Conservation (phyloP, 2,113 vertebrate genomes). For the Aythya baeri region DNA sequence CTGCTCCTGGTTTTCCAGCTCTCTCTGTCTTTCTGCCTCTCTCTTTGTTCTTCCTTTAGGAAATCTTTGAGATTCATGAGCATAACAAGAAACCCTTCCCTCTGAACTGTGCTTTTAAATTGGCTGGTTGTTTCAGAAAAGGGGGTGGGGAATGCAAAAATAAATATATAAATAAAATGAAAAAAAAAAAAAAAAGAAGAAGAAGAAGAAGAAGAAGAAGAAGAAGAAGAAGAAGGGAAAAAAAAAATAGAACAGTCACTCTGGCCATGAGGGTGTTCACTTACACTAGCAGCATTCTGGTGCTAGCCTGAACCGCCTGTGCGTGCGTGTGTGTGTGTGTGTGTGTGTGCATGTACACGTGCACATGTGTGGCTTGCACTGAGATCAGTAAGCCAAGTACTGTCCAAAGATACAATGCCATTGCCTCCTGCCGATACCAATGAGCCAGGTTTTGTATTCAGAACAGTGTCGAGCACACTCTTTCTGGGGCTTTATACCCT, state of each 20-base stretch:
- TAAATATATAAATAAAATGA: background rate
- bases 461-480: fast-evolving
- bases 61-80: conserved; percentile 63
- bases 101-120: conserved; percentile 48
- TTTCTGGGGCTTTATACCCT: background rate
- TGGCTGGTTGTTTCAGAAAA: conserved; percentile 9
- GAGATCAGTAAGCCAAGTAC: background rate
- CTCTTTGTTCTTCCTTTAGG: conserved; percentile 60
- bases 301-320: background rate
- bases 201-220: background rate
- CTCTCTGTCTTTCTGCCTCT: conserved; percentile 48
- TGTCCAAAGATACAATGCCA: background rate
- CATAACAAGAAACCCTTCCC: conserved; percentile 22
- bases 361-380: background rate
- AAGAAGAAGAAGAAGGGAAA: background rate
- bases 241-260: background rate
- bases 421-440: background rate
- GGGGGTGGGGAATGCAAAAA: background rate
- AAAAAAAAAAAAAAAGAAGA: background rate
- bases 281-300: background rate
- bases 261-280: background rate
- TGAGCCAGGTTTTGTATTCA: background rate
- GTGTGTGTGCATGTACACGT: background rate
- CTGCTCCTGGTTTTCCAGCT: conserved; percentile 68
- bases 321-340: background rate